Conservation (phyloP, 1,140 invertebrate genomes). For the Steinernema feltiae region DNA sequence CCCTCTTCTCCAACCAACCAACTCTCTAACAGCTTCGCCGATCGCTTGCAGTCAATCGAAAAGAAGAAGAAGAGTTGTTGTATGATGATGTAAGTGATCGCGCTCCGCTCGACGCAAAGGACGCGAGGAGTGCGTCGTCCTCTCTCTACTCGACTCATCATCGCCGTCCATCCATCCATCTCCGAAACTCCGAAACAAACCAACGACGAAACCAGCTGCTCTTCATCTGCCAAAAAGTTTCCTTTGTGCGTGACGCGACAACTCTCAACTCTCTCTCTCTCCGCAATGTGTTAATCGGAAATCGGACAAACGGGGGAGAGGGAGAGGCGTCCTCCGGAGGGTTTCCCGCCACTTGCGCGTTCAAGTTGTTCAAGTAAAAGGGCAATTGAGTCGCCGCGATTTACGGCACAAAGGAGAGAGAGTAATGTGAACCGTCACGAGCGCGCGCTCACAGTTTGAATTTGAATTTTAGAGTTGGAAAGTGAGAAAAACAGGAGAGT, state of each 20-base stretch:
- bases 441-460: not conserved
- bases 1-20: not conserved
- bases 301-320: too few species aligned
- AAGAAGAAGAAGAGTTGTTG: not conserved
- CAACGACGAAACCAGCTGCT: too few species aligned
- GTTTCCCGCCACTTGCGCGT: slow-evolving; percentile 8
- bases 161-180: too few species aligned
- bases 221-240: too few species aligned
- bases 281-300: too few species aligned
- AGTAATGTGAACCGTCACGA: not conserved
- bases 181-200: too few species aligned
- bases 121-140: not conserved
- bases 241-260: not conserved
- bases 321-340: not conserved
- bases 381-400: not conserved
- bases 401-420: not conserved
- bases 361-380: not conserved
- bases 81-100: not conserved
- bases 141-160: not conserved
- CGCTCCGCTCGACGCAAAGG: too few species aligned
- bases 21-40: not conserved
- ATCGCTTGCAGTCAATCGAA: not conserved
- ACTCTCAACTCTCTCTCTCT: too few species aligned
- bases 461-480: not conserved
- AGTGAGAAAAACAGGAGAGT: too few species aligned